These are phyloP conservation scores for Dorcus parallelipipedus DNA, from an alignment of 2,888 invertebrate genomes.

Conservation along the genomic window DNA sequence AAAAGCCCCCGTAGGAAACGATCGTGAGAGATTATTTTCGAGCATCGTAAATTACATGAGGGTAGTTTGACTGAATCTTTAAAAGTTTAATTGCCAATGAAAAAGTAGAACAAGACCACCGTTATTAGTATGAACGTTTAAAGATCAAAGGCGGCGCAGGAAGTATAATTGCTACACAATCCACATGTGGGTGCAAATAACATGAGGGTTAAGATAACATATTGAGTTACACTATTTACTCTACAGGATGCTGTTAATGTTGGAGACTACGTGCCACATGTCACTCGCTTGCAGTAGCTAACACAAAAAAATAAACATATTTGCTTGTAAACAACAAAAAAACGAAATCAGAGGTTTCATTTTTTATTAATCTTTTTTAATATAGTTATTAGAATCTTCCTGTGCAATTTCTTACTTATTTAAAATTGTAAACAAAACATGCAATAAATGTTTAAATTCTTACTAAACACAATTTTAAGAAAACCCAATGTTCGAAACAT, in stretches of 20 bases:
- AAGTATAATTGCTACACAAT: background rate
- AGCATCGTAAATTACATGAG: background rate
- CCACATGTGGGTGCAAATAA: constrained; percentile 3
- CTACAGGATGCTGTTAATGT: background rate
- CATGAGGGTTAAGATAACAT: constrained; percentile 1
- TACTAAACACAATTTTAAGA: too few species aligned
- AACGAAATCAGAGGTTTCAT: too few species aligned
- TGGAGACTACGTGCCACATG: background rate
- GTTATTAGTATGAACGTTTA: background rate
- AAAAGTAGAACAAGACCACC: background rate
- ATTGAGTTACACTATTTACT: background rate
- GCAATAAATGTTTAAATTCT: too few species aligned
- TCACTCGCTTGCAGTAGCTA: background rate
- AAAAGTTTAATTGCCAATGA: background rate
- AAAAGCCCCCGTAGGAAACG: too few species aligned
- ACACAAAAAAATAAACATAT: too few species aligned
- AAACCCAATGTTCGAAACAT: too few species aligned
- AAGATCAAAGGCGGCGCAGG: background rate
- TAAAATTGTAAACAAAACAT: too few species aligned
- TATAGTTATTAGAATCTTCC: too few species aligned
- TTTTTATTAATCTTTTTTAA: too few species aligned
- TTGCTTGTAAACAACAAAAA: too few species aligned
- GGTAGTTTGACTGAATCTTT: background rate
- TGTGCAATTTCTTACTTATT: too few species aligned
- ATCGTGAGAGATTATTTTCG: background rate